Evolutionary conservation across 2,797 vertebrate species (phyloP), one percentile per base, ranked within the genome.

Genomic region (Diplodus sargus): DNA sequence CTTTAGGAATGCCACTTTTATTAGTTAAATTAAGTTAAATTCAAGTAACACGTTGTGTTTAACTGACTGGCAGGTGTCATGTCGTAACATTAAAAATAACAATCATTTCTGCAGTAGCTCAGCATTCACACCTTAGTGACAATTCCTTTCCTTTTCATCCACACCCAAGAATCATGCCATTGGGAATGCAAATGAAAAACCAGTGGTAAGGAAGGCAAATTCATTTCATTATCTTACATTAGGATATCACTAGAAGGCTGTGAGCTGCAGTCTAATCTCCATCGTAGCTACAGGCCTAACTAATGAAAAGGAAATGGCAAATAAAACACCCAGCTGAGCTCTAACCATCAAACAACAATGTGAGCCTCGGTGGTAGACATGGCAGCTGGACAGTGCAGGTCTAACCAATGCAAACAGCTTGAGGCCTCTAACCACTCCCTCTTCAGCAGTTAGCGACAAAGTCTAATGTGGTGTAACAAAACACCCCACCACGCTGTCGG

Each of bases 401-500:
- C 78, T 78, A 81, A 85, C 90, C 85, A 84, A 76, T 69, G 47
- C 76, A 82, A 86, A 89, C 81, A 79, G 82, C 75, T 86, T 82
- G 72, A 45, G 78, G 74, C 75, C 68, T 79, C 80, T 51, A 82
- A 83, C 79, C 85, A 91, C 88, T 85, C 86, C 90, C 89, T 90
- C 82, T 52, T 62, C 83, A 1, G 83, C 84, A 85, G 77, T 80
- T 81, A 87, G 86, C 86, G 74, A 94, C 90, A 92, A 78, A 87
- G 79, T 81, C 81, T 85, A 90, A 90, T 90, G 88, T 83, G 88
- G 86, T 88, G 86, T 83, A 93, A 92, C 89, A 87, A 92, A 94
- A 90, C 86, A 85, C 79, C 65, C 72, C 74, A 80, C 71, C 64
- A 76, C 49, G 62, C 74, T 70, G 70, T 42, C 76, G 64, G 70